A percentile compares a stretch with the other conserved stretches of the same genome.
Conservation (phyloP, 2,888 invertebrate genomes). For the Caenorhabditis sp. region DNA sequence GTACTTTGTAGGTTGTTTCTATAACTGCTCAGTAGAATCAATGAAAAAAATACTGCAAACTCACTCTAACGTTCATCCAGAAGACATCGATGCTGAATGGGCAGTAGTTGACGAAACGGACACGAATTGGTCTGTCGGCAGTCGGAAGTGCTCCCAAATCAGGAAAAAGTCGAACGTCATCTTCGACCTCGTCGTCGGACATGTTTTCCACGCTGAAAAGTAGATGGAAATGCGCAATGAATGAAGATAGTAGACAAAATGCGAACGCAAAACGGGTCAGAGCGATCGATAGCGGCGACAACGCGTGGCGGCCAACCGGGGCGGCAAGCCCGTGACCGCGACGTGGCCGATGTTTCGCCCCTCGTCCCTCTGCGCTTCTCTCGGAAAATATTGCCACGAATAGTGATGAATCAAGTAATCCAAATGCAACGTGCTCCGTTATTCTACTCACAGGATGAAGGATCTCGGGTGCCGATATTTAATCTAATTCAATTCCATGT, state of each 20-base stretch:
- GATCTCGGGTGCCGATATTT: conserved; percentile 9
- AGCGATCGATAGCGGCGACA: conserved; percentile 5
- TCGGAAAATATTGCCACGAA: neutral
- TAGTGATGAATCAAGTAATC: neutral
- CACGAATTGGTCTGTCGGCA: conserved; percentile 11
- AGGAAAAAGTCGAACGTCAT: conserved; percentile 16
- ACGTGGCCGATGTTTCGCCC: conserved; percentile 11
- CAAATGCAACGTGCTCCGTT: neutral
- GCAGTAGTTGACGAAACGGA: conserved; percentile 47
- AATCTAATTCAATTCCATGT: conserved; percentile 15
- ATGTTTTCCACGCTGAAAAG: no score
- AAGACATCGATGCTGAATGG: conserved; percentile 33
- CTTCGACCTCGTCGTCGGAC: neutral
- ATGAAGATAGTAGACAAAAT: neutral
- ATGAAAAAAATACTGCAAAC: neutral
- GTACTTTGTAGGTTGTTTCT: conserved; percentile 51
- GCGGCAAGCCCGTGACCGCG: neutral
- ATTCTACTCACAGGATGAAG: neutral
- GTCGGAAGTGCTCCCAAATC: conserved; percentile 9
- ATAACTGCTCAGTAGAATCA: neutral
- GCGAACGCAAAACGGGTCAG: neutral
- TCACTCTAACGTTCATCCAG: conserved; percentile 41
- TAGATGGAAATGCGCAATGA: no score
- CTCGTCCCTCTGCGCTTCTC: conserved; percentile 1
- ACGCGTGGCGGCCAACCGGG: neutral